Evolutionary conservation across 92 coral and sea anemone genomes (phyloP).

Genomic region (Montipora capitata): DNA sequence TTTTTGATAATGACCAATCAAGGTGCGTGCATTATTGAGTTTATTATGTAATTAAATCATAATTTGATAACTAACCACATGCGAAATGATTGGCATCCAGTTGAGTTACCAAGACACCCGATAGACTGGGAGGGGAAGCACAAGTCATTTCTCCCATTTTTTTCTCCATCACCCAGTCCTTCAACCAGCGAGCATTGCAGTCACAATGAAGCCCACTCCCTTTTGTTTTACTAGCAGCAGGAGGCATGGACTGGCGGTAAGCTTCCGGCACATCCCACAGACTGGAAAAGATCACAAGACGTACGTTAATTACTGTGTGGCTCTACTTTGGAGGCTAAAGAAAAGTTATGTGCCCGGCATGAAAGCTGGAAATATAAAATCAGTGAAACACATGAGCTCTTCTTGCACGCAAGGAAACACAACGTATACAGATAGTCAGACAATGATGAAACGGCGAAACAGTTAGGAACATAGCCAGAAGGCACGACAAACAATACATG

Average conservation of each 20-base stretch:
- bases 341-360: too few relatives aligned
- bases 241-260: conserved; percentile 61
- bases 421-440: too few relatives aligned
- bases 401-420: too few relatives aligned
- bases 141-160: conserved; percentile 72
- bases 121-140: conserved; percentile 70
- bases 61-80: conserved; percentile 50
- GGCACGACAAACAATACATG: too few relatives aligned
- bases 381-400: too few relatives aligned
- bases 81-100: conserved; percentile 64
- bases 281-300: conserved; percentile 24
- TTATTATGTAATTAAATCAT: too few relatives aligned
- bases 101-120: conserved; percentile 45
- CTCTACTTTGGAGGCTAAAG: too few relatives aligned
- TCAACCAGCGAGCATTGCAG: conserved; percentile 89
- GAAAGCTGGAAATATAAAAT: too few relatives aligned
- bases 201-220: conserved; percentile 88
- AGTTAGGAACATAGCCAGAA: too few relatives aligned
- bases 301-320: not conserved
- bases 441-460: too few relatives aligned
- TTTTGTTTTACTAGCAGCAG: conserved; percentile 32
- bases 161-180: conserved; percentile 73
- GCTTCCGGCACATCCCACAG: conserved; percentile 87
- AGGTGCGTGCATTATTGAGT: too few relatives aligned
- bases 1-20: too few relatives aligned